Evolutionary conservation across 2,888 invertebrate genomes (phyloP).

Genomic region (Polydrusus tereticollis): DNA sequence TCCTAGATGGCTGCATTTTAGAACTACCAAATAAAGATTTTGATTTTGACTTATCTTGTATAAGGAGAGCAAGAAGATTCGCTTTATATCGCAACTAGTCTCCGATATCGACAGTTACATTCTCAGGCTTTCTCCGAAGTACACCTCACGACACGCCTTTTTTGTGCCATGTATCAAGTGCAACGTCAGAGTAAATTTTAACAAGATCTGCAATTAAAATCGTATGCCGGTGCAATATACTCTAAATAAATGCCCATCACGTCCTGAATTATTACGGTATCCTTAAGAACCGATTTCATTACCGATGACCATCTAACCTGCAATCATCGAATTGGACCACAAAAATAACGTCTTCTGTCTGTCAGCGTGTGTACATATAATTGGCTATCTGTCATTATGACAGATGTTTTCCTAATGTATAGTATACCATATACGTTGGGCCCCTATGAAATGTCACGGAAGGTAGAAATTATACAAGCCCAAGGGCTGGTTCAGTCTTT

Average conservation of each 20-base stretch:
- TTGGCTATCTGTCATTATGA: slow-evolving; percentile 15
- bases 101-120: slow-evolving; percentile 33
- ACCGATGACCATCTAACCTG: not conserved
- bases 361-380: not conserved
- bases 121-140: slow-evolving; percentile 44
- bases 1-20: too few species aligned
- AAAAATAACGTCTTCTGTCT: slow-evolving; percentile 14
- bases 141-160: slow-evolving; percentile 32
- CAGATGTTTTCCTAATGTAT: slow-evolving; percentile 26
- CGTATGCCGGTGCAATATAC: not conserved
- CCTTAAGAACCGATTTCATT: not conserved
- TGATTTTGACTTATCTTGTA: not conserved
- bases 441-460: slow-evolving; percentile 8
- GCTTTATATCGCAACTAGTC: slow-evolving; percentile 17
- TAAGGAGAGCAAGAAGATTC: slow-evolving; percentile 14
- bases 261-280: not conserved
- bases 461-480: slow-evolving; percentile 12
- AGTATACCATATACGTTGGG: slow-evolving; percentile 6
- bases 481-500: slow-evolving; percentile 3
- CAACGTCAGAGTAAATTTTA: slow-evolving; percentile 4
- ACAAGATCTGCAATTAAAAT: slow-evolving; percentile 1
- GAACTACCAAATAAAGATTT: not conserved
- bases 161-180: slow-evolving; percentile 13
- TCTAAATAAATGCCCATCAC: not conserved
- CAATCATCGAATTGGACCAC: slow-evolving; percentile 8